A percentile compares a stretch with the other conserved stretches of the same genome.
phyloP scores from a whole-genome alignment of 2,888 invertebrate species.

The Gastracanthus pulcherrimus region DNA sequence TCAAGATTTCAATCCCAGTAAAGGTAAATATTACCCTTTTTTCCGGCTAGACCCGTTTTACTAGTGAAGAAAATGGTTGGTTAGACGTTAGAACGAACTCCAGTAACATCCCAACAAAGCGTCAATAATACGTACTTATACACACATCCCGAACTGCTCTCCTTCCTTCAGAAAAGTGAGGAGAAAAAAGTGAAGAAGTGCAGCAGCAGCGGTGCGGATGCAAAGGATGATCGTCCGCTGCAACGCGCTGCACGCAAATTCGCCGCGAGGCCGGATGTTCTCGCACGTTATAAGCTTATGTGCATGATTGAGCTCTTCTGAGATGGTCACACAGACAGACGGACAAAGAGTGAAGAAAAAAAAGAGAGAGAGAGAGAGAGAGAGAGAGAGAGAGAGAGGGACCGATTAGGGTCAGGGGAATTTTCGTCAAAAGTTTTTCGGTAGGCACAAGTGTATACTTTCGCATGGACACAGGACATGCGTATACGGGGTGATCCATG shows the following conservation, averaged over 20 bases:
- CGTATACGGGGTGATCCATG: not conserved
- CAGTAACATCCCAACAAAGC: no score
- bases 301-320: conserved; percentile 2
- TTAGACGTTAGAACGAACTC: no score
- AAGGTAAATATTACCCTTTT: no score
- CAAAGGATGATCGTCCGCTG: not conserved
- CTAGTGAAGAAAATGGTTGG: no score
- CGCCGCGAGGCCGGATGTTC: conserved; percentile 44
- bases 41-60: no score
- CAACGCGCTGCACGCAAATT: conserved; percentile 28
- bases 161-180: not conserved
- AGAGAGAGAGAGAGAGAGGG: not conserved
- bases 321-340: not conserved
- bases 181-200: not conserved
- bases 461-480: no score
- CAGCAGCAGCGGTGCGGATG: not conserved
- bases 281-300: conserved; percentile 3
- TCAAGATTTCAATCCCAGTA: no score
- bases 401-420: conserved; percentile 8
- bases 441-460: not conserved
- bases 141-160: not conserved
- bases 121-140: no score
- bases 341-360: no score
- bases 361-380: not conserved
- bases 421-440: conserved; percentile 37